These are phyloP conservation scores for Coecobrya sp. DNA, from an alignment of 2,888 invertebrate species.

Conservation along the genomic window DNA sequence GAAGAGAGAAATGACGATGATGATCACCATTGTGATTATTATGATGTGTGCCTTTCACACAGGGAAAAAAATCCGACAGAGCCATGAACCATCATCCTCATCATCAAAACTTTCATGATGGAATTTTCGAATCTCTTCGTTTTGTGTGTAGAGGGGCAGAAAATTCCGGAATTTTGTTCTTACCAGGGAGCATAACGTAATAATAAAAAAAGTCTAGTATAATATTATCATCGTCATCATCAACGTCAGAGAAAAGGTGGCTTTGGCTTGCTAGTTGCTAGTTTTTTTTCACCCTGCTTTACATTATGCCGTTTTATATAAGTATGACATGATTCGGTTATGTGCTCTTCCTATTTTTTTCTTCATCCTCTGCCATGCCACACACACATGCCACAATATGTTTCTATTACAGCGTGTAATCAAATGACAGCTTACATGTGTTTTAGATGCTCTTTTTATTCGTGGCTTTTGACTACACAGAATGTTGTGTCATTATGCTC, in stretches of 20 bases:
- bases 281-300: background rate
- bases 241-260: background rate
- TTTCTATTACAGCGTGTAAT: conserved; percentile 55
- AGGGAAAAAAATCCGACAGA: conserved; percentile 16
- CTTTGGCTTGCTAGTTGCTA: background rate
- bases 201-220: conserved; percentile 28
- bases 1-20: background rate
- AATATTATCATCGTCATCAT: conserved; percentile 21
- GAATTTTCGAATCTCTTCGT: conserved; percentile 17
- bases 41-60: conserved; percentile 36
- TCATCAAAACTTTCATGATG: conserved; percentile 39
- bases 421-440: conserved; percentile 68
- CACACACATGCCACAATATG: conserved; percentile 24
- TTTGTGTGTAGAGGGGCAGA: background rate
- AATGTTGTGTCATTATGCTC: background rate
- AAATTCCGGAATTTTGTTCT: background rate
- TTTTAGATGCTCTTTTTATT: conserved; percentile 19
- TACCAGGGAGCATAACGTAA: background rate
- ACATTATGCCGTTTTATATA: conserved; percentile 32
- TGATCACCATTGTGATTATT: conserved; percentile 8
- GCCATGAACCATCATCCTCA: background rate
- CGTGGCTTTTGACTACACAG: background rate
- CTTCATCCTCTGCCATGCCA: conserved; percentile 1
- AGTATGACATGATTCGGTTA: conserved; percentile 26
- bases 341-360: background rate